These are phyloP conservation scores for Drosophila siamana DNA, from an alignment of 2,888 invertebrate genomes.

Conservation along the genomic window DNA sequence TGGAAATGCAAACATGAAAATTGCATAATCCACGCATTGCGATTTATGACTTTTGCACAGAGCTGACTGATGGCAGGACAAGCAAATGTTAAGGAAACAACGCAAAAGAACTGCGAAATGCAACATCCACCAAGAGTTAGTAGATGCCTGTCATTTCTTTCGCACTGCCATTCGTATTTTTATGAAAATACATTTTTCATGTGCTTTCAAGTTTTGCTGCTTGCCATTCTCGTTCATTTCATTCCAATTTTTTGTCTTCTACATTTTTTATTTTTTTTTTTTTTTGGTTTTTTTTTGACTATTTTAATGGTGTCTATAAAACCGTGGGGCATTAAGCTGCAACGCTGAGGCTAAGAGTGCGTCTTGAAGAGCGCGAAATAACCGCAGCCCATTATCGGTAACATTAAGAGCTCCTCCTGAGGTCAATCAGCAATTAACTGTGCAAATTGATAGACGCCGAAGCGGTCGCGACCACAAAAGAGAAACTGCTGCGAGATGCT, in stretches of 20 bases:
- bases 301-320: slow-evolving; percentile 30
- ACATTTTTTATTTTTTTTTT: too few relatives aligned
- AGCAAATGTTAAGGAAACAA: slow-evolving; percentile 75
- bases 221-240: not conserved
- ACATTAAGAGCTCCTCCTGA: slow-evolving; percentile 57
- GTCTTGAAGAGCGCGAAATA: slow-evolving; percentile 12
- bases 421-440: slow-evolving; percentile 82
- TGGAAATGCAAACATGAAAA: slow-evolving; percentile 78
- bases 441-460: slow-evolving; percentile 69
- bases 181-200: slow-evolving; percentile 71
- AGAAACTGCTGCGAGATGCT: slow-evolving; percentile 21
- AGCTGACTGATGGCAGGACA: slow-evolving; percentile 75
- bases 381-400: slow-evolving; percentile 57
- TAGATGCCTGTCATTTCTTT: slow-evolving; percentile 61
- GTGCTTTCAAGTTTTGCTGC: slow-evolving; percentile 25
- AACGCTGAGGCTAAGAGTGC: too few relatives aligned
- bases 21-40: slow-evolving; percentile 82
- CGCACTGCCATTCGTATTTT: slow-evolving; percentile 47
- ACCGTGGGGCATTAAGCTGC: not conserved
- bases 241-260: too few relatives aligned
- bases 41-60: slow-evolving; percentile 80
- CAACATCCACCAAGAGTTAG: slow-evolving; percentile 43
- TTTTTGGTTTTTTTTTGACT: too few relatives aligned
- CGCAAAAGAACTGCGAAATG: slow-evolving; percentile 62
- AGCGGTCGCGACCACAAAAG: slow-evolving; percentile 35